Evolutionary conservation across 35 echinoderm and acorn worm species (phyloP).

Genomic region (Lytechinus pictus): DNA sequence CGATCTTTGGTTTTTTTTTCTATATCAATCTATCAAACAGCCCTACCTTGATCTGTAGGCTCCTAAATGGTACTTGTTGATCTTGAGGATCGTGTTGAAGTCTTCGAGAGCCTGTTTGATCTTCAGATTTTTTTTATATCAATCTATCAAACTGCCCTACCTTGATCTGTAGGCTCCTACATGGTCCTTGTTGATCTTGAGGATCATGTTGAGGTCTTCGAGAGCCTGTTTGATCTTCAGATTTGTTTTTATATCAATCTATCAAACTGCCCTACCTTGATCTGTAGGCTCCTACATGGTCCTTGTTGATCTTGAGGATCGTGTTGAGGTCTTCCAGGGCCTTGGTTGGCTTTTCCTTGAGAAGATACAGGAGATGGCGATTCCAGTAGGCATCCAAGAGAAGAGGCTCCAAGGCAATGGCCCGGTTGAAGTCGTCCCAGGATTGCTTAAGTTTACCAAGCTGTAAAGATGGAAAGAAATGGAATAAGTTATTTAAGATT

Average conservation of each 20-base stretch:
- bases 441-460: slow-evolving; percentile 88
- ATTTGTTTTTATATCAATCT: not conserved
- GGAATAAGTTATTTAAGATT: too few species aligned
- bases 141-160: too few species aligned
- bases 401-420: slow-evolving; percentile 82
- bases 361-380: slow-evolving; percentile 84
- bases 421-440: slow-evolving; percentile 93
- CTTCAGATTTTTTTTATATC: too few species aligned
- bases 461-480: slow-evolving; percentile 39
- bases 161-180: too few species aligned
- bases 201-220: too few species aligned
- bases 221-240: too few species aligned
- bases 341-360: slow-evolving; percentile 84
- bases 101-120: too few species aligned
- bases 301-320: slow-evolving; percentile 94
- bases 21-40: too few species aligned
- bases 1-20: too few species aligned
- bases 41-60: too few species aligned
- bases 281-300: slow-evolving; percentile 93
- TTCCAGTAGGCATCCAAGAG: slow-evolving; percentile 99
- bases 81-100: too few species aligned
- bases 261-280: slow-evolving; percentile 56
- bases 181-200: not conserved
- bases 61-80: not conserved
- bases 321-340: slow-evolving; percentile 92